Base-by-base conservation (phyloP, 2,797 vertebrate species). In the Pseudomugil gertrudae region DNA sequence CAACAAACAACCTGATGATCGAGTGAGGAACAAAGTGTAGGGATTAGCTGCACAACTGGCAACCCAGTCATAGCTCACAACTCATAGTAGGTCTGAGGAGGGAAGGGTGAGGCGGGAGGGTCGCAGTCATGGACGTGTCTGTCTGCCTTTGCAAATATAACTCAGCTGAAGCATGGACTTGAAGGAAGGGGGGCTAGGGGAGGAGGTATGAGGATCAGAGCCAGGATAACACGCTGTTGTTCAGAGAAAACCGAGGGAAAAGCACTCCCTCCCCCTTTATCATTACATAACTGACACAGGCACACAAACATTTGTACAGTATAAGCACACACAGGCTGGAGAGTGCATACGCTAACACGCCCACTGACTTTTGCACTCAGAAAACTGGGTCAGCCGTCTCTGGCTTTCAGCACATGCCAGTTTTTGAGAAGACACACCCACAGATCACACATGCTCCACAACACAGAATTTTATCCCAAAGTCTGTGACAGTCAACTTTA, bases 381-480 rank as follows among this genome's bases (percentile, higher is more conserved):
- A 79, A 70, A 89, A 87, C 23, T 88, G 59, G 88, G 88, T 89
- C 88, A 87, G 81, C 83, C 54, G 79, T 89, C 84, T 85, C 69
- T 23, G 27, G 74, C 69, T 69, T n/a, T 35, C 63, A 68, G 77
- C 84, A 84, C 87, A 88, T 74, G 85, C 84, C 81, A 79, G 54
- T 29, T 78, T 83, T 62, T 51, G 33, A 48, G 59, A 57, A 62
- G 81, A 83, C 85, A 87, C 86, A 43, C 89, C 79, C 83, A 84
- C 80, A 68, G 62, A 63, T 78, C 82, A 81, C 69, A 84, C 77
- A 84, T 19, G 48, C 69, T 69, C 63, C 2, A 57, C 51, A 70
- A 70, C 61, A 74, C 72, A 79, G 61, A 66, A 60, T 78, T 83
- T 55, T 72, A 72, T 69, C 70, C 38, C 24, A 68, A 83, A 82